These are phyloP conservation scores for Calcarius lapponicus DNA, from an alignment of 2,797 vertebrate species.

Conservation along the genomic window DNA sequence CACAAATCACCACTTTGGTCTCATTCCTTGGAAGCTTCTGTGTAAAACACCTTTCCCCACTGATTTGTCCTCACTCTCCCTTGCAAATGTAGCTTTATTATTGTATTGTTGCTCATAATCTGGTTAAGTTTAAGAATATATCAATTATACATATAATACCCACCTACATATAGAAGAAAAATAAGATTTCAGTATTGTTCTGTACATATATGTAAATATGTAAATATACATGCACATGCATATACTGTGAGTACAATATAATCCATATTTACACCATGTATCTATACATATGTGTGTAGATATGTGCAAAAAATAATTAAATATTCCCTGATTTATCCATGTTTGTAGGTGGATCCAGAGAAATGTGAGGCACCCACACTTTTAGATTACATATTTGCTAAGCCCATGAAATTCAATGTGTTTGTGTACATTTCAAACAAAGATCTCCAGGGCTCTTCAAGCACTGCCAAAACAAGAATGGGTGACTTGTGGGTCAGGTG, in stretches of 20 bases:
- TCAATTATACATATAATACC: background rate
- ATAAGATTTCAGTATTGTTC: background rate
- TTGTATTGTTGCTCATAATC: background rate
- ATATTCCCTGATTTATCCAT: background rate
- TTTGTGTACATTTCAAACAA: constrained; percentile 35
- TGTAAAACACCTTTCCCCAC: background rate
- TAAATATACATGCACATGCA: too few species aligned
- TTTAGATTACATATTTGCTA: constrained; percentile 1
- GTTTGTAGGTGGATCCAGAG: background rate
- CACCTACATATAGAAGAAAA: background rate
- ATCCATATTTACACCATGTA: background rate
- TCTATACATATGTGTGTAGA: accelerated
- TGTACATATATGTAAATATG: background rate
- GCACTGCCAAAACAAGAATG: background rate
- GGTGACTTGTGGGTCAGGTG: constrained; percentile 19
- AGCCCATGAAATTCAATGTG: background rate
- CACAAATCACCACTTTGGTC: constrained; percentile 14
- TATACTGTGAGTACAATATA: background rate
- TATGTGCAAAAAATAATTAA: background rate
- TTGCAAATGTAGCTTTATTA: background rate
- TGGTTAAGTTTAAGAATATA: background rate
- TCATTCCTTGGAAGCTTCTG: background rate
- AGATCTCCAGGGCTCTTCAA: background rate
- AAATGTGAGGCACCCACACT: background rate
- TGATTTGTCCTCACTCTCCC: background rate